These are phyloP conservation scores for Morinoia aosen DNA, from an alignment of 2,888 invertebrate species.

Conservation along the genomic window DNA sequence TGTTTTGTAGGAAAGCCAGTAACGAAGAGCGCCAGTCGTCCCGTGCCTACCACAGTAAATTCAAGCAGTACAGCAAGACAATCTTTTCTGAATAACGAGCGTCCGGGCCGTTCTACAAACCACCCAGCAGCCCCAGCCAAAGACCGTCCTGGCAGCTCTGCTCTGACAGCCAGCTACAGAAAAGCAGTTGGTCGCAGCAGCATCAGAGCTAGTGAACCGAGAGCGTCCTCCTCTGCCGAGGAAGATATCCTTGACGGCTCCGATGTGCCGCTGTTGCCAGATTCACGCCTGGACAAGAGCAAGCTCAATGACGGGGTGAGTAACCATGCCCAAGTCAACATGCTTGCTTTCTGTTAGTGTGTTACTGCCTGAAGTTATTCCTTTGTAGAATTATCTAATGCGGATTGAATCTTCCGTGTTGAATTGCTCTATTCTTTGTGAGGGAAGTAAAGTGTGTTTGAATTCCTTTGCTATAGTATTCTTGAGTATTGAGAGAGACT, in stretches of 20 bases:
- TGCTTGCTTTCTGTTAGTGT: not conserved
- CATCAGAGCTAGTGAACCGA: not conserved
- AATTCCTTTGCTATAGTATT: not conserved
- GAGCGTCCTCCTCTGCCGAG: not conserved
- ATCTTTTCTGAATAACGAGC: not conserved
- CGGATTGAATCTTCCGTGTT: too few relatives aligned
- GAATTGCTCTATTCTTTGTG: not conserved
- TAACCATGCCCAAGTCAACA: not conserved
- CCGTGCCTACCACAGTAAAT: not conserved
- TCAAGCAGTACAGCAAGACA: not conserved
- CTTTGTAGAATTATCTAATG: not conserved
- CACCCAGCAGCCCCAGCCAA: not conserved
- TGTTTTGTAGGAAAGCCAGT: not conserved
- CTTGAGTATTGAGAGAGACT: not conserved
- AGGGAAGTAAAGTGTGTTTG: not conserved
- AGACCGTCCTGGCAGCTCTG: slow-evolving; percentile 26
- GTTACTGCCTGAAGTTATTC: not conserved
- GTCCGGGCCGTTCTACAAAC: not conserved
- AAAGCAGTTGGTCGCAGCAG: slow-evolving; percentile 22
- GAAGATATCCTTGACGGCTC: slow-evolving; percentile 8
- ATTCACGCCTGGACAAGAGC: slow-evolving; percentile 11
- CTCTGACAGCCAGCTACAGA: slow-evolving; percentile 38
- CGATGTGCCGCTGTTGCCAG: slow-evolving; percentile 12
- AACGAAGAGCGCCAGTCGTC: not conserved
- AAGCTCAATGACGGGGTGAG: not conserved